These are phyloP conservation scores for Eciton burchellii DNA, from an alignment of 1,140 invertebrate species.

Conservation along the genomic window DNA sequence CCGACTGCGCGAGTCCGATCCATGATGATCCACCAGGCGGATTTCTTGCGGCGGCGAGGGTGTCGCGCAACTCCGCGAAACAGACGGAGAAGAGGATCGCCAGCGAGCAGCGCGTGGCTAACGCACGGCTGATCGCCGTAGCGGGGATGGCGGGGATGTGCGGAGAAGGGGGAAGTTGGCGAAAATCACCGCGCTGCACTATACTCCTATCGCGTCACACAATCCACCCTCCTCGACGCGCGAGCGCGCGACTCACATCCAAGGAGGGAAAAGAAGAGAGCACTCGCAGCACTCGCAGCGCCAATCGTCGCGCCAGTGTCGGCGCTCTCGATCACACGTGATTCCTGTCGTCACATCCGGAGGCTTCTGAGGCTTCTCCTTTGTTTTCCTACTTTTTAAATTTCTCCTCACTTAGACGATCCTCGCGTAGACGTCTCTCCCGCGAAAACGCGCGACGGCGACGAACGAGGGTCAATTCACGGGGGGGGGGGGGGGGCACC, in stretches of 20 bases:
- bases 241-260: background rate
- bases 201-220: conserved; percentile 29
- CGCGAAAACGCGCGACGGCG: no score
- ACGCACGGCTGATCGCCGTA: background rate
- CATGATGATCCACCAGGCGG: conserved; percentile 54
- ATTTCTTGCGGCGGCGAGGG: conserved; percentile 22
- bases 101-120: background rate
- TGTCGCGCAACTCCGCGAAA: conserved; percentile 18
- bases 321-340: no score
- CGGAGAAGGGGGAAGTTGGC: background rate
- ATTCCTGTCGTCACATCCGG: no score
- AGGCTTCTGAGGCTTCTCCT: no score
- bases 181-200: conserved; percentile 19
- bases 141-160: background rate
- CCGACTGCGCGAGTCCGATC: conserved; percentile 59
- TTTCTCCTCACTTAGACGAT: no score
- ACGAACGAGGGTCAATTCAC: background rate
- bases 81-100: background rate
- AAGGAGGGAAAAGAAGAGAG: no score
- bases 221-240: conserved; percentile 22
- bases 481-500: conserved; percentile 31
- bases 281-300: no score
- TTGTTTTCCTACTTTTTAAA: background rate
- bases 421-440: background rate
- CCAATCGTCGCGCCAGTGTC: no score